Evolutionary conservation across 2,113 vertebrate genomes (phyloP).

Genomic region (Macrotus californicus): DNA sequence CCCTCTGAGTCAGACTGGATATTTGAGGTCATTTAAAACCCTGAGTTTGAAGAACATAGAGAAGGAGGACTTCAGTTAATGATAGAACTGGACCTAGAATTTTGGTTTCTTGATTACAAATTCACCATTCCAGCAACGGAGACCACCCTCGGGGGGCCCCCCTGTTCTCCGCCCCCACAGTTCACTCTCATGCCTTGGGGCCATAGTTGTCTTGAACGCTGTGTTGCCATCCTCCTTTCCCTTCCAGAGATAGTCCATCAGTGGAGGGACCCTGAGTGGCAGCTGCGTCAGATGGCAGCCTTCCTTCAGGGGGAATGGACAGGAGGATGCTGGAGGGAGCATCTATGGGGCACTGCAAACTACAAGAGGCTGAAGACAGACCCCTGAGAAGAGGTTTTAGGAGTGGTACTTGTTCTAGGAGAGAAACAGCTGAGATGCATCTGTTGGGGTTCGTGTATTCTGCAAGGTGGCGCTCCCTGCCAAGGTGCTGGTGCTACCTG

Average conservation of each 20-base stretch:
- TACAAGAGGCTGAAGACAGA: not conserved
- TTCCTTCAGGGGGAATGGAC: slow-evolving; percentile 35
- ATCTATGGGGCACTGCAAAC: slow-evolving; percentile 51
- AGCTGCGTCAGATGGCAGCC: slow-evolving; percentile 57
- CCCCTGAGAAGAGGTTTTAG: not conserved
- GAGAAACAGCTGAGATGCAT: not conserved
- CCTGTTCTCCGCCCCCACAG: fast-evolving
- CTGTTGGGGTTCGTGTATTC: fast-evolving
- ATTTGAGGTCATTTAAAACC: not conserved
- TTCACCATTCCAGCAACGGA: not conserved
- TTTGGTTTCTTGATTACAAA: not conserved
- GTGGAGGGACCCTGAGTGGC: slow-evolving; percentile 54
- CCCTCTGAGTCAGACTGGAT: not conserved
- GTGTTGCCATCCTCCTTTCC: not conserved
- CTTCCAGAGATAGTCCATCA: slow-evolving; percentile 66
- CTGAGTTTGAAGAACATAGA: not conserved
- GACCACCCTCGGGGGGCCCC: not conserved
- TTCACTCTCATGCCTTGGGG: not conserved
- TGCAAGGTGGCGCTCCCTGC: not conserved
- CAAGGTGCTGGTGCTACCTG: not conserved
- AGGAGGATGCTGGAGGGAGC: slow-evolving; percentile 70
- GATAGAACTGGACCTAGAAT: not conserved
- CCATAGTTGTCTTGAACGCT: not conserved
- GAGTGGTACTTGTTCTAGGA: not conserved
- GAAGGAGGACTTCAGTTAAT: not conserved